Conservation (phyloP, 1,140 invertebrate genomes). For the Pseudomyrmex gracilis region DNA sequence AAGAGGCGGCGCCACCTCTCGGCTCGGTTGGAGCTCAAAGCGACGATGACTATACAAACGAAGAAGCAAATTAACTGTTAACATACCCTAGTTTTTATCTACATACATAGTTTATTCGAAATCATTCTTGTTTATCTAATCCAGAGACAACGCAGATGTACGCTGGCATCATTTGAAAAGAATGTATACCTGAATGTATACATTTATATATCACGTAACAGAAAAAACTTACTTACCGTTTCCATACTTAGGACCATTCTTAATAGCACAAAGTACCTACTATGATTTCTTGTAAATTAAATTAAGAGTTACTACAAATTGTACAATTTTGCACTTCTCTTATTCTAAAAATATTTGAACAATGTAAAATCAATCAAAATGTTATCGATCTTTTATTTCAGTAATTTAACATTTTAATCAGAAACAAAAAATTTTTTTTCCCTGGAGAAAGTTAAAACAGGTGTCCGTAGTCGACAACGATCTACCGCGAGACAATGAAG, state of each 20-base stretch:
- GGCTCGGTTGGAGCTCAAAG: conserved; percentile 58
- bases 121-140: conserved; percentile 28
- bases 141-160: neutral
- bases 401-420: no score
- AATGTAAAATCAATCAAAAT: conserved; percentile 1
- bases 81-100: conserved; percentile 51
- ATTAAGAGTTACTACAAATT: neutral
- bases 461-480: conserved; percentile 55
- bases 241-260: neutral
- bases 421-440: conserved; percentile 15
- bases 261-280: neutral
- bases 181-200: neutral
- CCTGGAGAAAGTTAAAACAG: conserved; percentile 30
- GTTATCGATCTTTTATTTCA: neutral
- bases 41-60: neutral
- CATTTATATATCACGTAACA: neutral
- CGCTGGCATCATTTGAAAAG: conserved; percentile 11
- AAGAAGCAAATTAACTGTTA: conserved; percentile 23
- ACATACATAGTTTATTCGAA: neutral
- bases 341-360: no score
- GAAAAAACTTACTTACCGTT: neutral
- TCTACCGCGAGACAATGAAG: conserved; percentile 4
- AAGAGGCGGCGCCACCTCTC: conserved; percentile 81
- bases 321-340: no score
- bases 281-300: neutral